A percentile compares a stretch with the other conserved stretches of the same genome.
Evolutionary conservation across 2,113 vertebrate species (phyloP).

Genomic region (Nothobranchius furzeri): DNA sequence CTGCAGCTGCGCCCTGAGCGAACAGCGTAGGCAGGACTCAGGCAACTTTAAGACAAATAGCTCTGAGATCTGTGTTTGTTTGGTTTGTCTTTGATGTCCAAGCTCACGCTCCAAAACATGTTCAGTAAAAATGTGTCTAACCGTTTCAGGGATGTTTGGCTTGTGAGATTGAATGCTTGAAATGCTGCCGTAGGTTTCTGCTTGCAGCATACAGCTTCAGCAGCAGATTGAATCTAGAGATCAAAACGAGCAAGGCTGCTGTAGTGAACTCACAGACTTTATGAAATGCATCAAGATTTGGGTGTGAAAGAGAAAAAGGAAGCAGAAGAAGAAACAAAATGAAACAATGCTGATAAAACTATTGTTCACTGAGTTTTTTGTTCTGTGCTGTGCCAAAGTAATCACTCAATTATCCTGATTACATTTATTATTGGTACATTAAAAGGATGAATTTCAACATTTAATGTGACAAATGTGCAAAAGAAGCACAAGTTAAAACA

Average conservation of each 20-base stretch:
- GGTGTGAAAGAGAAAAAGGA: too few species aligned
- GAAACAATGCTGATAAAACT: too few species aligned
- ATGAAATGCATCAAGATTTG: background rate
- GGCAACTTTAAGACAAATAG: constrained; percentile 34
- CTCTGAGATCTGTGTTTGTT: constrained; percentile 6
- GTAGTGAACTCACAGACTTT: background rate
- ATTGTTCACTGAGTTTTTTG: too few species aligned
- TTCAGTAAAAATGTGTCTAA: background rate
- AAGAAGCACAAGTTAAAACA: too few species aligned
- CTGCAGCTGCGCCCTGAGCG: constrained; percentile 41
- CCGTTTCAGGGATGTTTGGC: constrained; percentile 7
- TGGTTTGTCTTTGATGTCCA: background rate
- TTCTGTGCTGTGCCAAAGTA: too few species aligned
- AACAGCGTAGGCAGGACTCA: constrained; percentile 22
- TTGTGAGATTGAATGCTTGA: background rate
- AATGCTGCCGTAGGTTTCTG: background rate
- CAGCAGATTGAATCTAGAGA: background rate
- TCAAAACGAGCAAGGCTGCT: background rate
- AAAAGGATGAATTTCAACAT: too few species aligned
- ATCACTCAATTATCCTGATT: too few species aligned
- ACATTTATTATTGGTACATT: too few species aligned
- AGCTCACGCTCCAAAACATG: constrained; percentile 2
- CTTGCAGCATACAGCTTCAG: background rate
- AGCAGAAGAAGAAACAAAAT: too few species aligned
- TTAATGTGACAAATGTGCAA: too few species aligned